Evolutionary conservation across 2,797 vertebrate genomes (phyloP).

Genomic region (Anas bahamensis): DNA sequence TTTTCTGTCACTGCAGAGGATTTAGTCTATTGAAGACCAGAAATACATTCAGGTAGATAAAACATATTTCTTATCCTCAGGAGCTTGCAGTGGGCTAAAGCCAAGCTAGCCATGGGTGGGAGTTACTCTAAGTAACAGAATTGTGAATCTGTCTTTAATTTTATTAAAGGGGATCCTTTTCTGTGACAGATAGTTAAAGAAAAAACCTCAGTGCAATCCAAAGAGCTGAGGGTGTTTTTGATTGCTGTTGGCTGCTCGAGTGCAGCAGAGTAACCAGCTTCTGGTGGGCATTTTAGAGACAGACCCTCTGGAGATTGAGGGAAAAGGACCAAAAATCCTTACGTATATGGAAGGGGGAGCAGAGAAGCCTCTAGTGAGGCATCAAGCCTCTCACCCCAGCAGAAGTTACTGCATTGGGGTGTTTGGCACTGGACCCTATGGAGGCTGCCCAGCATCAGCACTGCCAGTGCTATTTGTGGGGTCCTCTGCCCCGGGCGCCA

Average conservation of each 20-base stretch:
- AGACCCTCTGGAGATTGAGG: background rate
- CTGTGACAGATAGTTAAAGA: background rate
- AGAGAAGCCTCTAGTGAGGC: background rate
- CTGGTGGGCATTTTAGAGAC: background rate
- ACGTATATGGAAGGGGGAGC: background rate
- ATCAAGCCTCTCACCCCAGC: background rate
- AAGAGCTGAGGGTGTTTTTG: background rate
- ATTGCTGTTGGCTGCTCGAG: background rate
- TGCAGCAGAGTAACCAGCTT: background rate
- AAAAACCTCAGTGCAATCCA: background rate
- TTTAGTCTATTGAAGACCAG: background rate
- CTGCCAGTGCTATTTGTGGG: background rate
- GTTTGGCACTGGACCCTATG: background rate
- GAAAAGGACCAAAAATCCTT: background rate
- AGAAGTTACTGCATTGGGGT: background rate
- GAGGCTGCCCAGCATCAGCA: background rate
- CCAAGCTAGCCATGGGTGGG: background rate
- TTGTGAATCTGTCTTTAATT: background rate
- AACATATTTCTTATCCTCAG: background rate
- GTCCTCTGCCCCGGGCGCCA: background rate
- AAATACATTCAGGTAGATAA: background rate
- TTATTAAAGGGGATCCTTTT: background rate
- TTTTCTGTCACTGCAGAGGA: background rate
- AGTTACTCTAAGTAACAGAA: background rate
- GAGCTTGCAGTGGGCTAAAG: background rate